Conservation (phyloP, 2,113 vertebrate genomes). For the Eulemur rufifrons region DNA sequence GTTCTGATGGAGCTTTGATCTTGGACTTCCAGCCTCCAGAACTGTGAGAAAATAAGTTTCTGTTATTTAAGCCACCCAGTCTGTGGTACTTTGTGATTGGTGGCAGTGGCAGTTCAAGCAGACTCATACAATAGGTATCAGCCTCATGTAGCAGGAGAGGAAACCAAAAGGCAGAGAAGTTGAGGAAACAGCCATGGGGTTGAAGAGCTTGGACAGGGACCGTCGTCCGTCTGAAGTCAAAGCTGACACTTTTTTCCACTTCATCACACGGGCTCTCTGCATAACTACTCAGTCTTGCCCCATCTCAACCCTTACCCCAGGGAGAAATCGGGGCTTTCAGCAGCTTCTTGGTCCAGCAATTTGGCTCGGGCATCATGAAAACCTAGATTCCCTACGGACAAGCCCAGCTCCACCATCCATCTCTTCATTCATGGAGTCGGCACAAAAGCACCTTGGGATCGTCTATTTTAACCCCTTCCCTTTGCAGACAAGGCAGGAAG, state of each 20-base stretch:
- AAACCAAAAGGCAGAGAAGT: neutral
- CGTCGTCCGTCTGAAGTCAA: neutral
- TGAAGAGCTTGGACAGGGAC: neutral
- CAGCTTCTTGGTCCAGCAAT: neutral
- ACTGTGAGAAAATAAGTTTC: neutral
- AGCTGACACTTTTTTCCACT: neutral
- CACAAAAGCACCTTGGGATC: neutral
- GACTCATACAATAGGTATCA: neutral
- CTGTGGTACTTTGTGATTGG: neutral
- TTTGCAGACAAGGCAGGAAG: neutral
- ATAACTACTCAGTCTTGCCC: neutral
- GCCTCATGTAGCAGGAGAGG: neutral
- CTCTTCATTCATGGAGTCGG: neutral
- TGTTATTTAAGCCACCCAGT: neutral
- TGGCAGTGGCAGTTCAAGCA: no score
- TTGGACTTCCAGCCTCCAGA: neutral
- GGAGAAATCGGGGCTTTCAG: conserved; percentile 25
- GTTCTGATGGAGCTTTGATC: neutral
- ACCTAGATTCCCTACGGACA: neutral
- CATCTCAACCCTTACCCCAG: neutral
- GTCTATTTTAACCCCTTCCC: neutral
- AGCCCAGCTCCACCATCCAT: neutral
- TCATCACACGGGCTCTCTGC: neutral
- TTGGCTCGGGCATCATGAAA: neutral
- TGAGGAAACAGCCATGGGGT: neutral